Base-by-base conservation (phyloP, 2,888 invertebrate species). In the Laothoe populi region DNA sequence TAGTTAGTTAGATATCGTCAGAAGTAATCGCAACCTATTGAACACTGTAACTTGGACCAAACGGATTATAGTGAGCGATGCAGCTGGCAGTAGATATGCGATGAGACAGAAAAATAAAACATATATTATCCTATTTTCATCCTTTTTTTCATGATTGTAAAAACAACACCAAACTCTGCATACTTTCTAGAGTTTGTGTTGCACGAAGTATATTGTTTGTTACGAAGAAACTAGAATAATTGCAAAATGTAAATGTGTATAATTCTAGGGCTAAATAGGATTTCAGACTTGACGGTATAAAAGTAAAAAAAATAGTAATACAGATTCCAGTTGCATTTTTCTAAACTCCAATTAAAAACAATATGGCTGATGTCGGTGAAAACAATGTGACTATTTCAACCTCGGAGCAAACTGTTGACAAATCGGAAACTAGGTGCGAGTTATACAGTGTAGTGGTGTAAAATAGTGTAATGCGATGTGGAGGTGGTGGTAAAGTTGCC, bases 401-500 rank as follows among this genome's bases (percentile, higher is more conserved):
- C 0, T 44, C 8, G 5, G 7, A 44, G 19, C 16, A 44, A 24
- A 26, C 26, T 0, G n/a, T 16, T 35, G 11, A 19, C 0, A 11
- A 35, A 38, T 38, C 57, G 10, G 35, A 16, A 35, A 26, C n/a
- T n/a, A 24, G 16, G 13, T 49, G 26, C n/a, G 16, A n/a, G 19
- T 38, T 31, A 19, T 53, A 2, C 7, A 8, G 0, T 16, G 23
- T 19, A n/a, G 57, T 57, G 38, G 31, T 19, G 35, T 42, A n/a
- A 31, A 45, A 49, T 42, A 57, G 63, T 61, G 60, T 35, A 58
- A 46, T 38, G 26, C 42, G 62, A 59, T 63, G 63, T 8, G 57
- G 57, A 61, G 45, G 57, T 57, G 62, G 49, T 57, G 10, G 31
- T 64, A 63, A 69, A 63, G 66, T 24, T 63, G 62, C 68, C 63